Evolutionary conservation across 2,888 invertebrate species (phyloP).

Genomic region (Gymnosoma rotundatum): DNA sequence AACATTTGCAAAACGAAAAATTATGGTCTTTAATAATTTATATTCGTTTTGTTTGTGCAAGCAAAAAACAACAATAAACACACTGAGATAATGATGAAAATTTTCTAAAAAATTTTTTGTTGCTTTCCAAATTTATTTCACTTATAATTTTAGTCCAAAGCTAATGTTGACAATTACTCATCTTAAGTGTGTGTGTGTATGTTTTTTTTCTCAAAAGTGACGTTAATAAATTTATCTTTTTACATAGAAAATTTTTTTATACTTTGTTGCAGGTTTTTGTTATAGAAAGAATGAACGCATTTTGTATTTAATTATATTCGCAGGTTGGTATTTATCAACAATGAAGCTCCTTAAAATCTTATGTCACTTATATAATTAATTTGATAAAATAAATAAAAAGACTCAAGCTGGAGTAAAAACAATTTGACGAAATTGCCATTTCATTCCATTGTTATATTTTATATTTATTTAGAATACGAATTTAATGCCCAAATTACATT

Average conservation of each 20-base stretch:
- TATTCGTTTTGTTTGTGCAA: neutral
- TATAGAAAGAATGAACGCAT: neutral
- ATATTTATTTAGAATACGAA: too few species aligned
- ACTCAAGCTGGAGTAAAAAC: too few species aligned
- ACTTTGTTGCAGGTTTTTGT: neutral
- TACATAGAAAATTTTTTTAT: neutral
- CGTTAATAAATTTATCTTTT: conserved; percentile 2
- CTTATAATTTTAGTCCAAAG: neutral
- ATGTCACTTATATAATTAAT: too few species aligned
- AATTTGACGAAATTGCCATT: too few species aligned
- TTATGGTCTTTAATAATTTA: neutral
- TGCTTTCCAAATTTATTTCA: conserved; percentile 3
- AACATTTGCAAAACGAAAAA: conserved; percentile 7
- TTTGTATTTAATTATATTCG: neutral
- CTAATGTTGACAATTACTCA: conserved; percentile 28
- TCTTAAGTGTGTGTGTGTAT: neutral
- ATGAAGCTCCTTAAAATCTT: too few species aligned
- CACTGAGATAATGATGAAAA: neutral
- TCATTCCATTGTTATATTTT: too few species aligned
- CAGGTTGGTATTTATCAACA: too few species aligned
- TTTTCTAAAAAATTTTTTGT: neutral
- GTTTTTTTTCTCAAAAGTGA: neutral
- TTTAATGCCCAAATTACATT: too few species aligned
- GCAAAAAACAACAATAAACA: neutral
- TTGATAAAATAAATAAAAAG: too few species aligned